Evolutionary conservation across 2,888 invertebrate species (phyloP), one percentile per base, ranked within the genome.

Genomic region (Cartodere bifasciata): DNA sequence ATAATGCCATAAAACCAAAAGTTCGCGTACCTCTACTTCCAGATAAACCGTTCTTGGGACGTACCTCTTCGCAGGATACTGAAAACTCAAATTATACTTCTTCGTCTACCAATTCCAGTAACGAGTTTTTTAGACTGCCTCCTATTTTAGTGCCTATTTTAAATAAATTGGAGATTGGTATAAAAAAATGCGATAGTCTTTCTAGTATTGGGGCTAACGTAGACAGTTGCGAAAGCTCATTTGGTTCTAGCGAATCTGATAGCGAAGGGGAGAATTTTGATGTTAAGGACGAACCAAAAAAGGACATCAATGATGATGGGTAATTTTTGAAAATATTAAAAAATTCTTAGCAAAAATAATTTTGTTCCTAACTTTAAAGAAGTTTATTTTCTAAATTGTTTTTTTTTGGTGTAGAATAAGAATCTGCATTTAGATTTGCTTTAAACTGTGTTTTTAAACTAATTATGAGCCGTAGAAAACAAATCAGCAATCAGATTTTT

Each of bases 101-200:
- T 2, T 69, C 70, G 1, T 69, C 69, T 1, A 51, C 50, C 13
- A 46, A 40, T 32, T 49, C 49, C 14, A 67, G 66, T 40, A 68
- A 68, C 44, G 75, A 75, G 40, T 58, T 57, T 34, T 61, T 75
- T 43, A 65, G 75, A 50, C 58, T 81, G 24, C 79, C 82, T 5
- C 81, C 81, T 3, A 79, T 82, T 49, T 58, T 79, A 42, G 60
- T 75, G 20, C 78, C 78, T 16, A 75, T 77, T 32, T 71, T 78
- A 38, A 71, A 72, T 41, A 73, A 71, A 37, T 56, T 78, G 45
- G 71, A 47, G 36, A 43, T 36, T 17, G 47, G 36, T 14, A 27
- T 45, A 10, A 52, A 45, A 35, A 32, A 41, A 23, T 72, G 70
- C 60, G 71, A 69, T 41, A 77, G 78, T 47, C 65, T 74, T 22